Evolutionary conservation across 1,140 invertebrate genomes (phyloP), one percentile per base, ranked within the genome.

Genomic region (Drosophila virilis): DNA sequence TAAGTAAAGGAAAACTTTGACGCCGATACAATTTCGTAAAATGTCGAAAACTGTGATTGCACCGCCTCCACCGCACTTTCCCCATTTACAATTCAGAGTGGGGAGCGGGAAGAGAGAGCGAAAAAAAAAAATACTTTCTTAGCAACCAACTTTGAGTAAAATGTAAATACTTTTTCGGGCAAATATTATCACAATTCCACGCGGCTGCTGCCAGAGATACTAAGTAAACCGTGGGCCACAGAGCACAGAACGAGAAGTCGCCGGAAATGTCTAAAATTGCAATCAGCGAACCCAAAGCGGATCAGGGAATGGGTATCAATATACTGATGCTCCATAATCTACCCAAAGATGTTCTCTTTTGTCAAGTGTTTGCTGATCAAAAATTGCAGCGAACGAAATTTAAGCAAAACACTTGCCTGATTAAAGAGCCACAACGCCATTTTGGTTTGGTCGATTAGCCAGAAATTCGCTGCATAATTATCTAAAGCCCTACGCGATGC

Each of bases 11-110:
- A 88, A 88, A 88, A 83, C 79, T 88, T 88, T 69, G 83, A 83
- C 84, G 84, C 83, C 83, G 83, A 88, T 88, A 89, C 83, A 88
- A 88, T 88, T 88, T 88, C 65, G 84, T 64, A 80, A 89, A 88
- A 88, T 80, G 83, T 88, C 83, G 83, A 88, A 86, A 88, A 80
- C 83, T 89, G 79, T 89, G 83, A 88, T 88, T 88, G 84, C 83
- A 46, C 65, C 59, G 46, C 64, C 45, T 42, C 48, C 40, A 32
- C 42, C 59, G 46, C 17, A 22, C 35, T 40, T 48, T 35, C 28
- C 17, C 51, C 42, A 60, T 35, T 37, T 35, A n/a, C 40, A 59
- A 48, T 22, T 43, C 50, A 52, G 50, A 13, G 7, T 6, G 12
- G 35, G 13, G 15, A 9, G 35, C 13, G 42, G 28, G 7, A 15